Percentiles rank a stretch among this genome's conserved stretches.
Conservation (phyloP, 2,888 invertebrate genomes). For the Spodoptera exigua region DNA sequence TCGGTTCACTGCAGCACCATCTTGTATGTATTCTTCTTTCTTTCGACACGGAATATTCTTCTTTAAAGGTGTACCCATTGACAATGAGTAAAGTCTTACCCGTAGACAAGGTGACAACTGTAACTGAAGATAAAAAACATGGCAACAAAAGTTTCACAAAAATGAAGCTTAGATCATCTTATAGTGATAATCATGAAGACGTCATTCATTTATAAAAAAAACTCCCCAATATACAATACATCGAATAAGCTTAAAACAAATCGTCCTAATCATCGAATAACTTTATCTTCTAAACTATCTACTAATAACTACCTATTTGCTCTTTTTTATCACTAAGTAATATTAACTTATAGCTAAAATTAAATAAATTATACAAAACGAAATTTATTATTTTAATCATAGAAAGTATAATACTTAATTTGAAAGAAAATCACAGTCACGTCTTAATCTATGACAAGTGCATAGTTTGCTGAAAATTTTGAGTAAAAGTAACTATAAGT, state of each 20-base stretch:
- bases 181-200: not conserved
- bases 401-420: too few relatives aligned
- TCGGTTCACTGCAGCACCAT: conserved; percentile 78
- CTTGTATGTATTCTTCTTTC: conserved; percentile 63
- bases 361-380: too few relatives aligned
- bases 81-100: conserved; percentile 77
- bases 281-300: conserved; percentile 9
- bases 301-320: too few relatives aligned
- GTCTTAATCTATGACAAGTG: too few relatives aligned
- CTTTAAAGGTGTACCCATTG: conserved; percentile 79
- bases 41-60: conserved; percentile 65
- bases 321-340: too few relatives aligned
- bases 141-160: conserved; percentile 37
- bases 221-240: not conserved
- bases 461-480: too few relatives aligned
- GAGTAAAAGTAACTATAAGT: too few relatives aligned
- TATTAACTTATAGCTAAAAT: too few relatives aligned
- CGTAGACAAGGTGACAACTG: conserved; percentile 76
- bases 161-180: conserved; percentile 12
- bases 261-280: too few relatives aligned
- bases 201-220: conserved; percentile 2
- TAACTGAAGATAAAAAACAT: conserved; percentile 69
- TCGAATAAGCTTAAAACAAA: conserved; percentile 2
- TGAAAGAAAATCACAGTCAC: too few relatives aligned
- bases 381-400: too few relatives aligned